Evolutionary conservation across 2,888 invertebrate species (phyloP), one percentile per base, ranked within the genome.

Genomic region (Ommatoiulus sabulosus): DNA sequence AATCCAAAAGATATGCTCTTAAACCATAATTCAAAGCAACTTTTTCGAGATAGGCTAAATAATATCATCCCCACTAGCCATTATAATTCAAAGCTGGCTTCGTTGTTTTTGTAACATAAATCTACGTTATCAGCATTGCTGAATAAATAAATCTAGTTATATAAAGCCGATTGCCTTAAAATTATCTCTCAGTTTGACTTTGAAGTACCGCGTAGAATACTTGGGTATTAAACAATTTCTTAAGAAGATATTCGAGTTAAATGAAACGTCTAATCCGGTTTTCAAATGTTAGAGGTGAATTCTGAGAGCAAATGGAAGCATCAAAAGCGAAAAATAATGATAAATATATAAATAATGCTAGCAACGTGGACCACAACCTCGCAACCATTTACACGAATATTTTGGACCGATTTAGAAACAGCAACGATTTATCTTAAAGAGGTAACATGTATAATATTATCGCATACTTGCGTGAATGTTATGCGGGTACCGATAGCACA

Each of bases 1-100:
- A 63, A 63, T 63, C n/a, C 63, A n/a, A 63, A 63, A 63, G 63
- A 63, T 63, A 63, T 63, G 20, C 63, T 63, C 63, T 63, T 20
- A 3, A 63, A 20, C 20, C 20, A 63, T 63, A 63, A 63, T 63
- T 63, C 63, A 63, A 7, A n/a, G 63, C 63, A 63, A 20, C 63
- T 63, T 63, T 5, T 3, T 17, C 20, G n/a, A 63, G n/a, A 20
- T 63, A 63, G 63, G 20, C 63, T 63, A 63, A 63, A 63, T 63
- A 63, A 63, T 63, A 63, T 63, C 63, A n/a, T 4, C n/a, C n/a
- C 63, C 63, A 63, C 63, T 20, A 63, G 63, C 63, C n/a, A 63
- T 63, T 63, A 63, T 63, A 63, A 63, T 20, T 63, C 63, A 20
- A 6, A 63, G 63, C n/a, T 63, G 20, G 20, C 20, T 63, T 8